phyloP scores from a whole-genome alignment of 2,113 vertebrate species.

The Polyodon spathula region DNA sequence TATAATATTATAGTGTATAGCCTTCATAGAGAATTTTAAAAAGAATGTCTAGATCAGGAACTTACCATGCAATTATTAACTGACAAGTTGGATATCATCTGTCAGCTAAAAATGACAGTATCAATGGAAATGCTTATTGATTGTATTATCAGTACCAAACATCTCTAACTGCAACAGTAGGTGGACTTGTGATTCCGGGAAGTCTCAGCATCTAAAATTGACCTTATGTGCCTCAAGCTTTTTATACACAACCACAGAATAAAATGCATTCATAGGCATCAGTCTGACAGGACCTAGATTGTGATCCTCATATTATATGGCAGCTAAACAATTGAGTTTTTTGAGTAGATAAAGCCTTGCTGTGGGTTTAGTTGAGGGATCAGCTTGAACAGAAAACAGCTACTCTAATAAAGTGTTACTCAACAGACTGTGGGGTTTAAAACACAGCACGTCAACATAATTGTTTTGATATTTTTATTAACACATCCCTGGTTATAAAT shows the following conservation, averaged over 20 bases:
- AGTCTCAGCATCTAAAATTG: slow-evolving; percentile 50
- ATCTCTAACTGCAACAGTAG: slow-evolving; percentile 54
- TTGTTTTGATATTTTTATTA: too few relatives aligned
- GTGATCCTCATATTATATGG: slow-evolving; percentile 55
- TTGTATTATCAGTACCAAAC: slow-evolving; percentile 52
- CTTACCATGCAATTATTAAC: slow-evolving; percentile 15
- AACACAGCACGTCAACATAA: too few relatives aligned
- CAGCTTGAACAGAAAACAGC: too few relatives aligned
- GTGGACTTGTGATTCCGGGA: slow-evolving; percentile 67
- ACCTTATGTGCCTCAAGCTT: slow-evolving; percentile 48
- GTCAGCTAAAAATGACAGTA: neutral
- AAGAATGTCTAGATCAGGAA: too few relatives aligned
- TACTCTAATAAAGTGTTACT: too few relatives aligned
- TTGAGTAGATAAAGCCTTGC: too few relatives aligned
- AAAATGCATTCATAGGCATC: slow-evolving; percentile 64
- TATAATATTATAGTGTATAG: too few relatives aligned
- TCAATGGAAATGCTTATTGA: slow-evolving; percentile 39
- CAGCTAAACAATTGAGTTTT: slow-evolving; percentile 9
- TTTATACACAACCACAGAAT: slow-evolving; percentile 34
- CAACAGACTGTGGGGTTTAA: too few relatives aligned
- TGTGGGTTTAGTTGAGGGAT: too few relatives aligned
- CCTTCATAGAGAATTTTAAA: too few relatives aligned
- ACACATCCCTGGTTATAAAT: too few relatives aligned
- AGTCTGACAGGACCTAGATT: slow-evolving; percentile 21
- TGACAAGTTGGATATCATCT: slow-evolving; percentile 11